Evolutionary conservation across 2,797 vertebrate genomes (phyloP).

Genomic region (Brachymystax lenok): DNA sequence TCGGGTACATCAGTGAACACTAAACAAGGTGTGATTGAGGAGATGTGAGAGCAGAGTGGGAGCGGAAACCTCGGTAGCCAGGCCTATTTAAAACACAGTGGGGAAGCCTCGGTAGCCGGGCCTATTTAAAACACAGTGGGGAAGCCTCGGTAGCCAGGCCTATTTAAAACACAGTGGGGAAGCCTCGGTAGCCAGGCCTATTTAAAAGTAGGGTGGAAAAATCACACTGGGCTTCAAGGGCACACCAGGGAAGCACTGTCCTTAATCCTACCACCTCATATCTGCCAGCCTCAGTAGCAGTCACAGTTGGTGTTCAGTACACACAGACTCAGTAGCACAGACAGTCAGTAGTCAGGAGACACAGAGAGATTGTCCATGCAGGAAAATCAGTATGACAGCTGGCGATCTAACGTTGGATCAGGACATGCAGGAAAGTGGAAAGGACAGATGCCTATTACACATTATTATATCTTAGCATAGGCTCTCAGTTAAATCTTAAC

Average conservation of each 20-base stretch:
- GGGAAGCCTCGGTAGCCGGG: background rate
- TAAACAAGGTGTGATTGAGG: conserved; percentile 46
- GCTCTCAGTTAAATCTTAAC: background rate
- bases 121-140: background rate
- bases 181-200: background rate
- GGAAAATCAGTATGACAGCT: conserved; percentile 13
- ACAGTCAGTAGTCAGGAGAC: conserved; percentile 19
- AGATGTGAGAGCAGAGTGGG: conserved; percentile 13
- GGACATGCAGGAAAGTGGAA: background rate
- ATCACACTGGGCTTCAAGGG: conserved; percentile 45
- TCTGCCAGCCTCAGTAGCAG: conserved; percentile 28
- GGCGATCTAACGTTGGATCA: conserved; percentile 22
- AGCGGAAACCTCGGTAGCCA: background rate
- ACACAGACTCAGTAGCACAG: conserved; percentile 27
- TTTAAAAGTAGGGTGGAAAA: conserved; percentile 45
- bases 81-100: conserved; percentile 40
- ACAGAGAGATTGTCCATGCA: background rate
- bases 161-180: conserved; percentile 38
- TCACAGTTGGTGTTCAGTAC: conserved; percentile 23
- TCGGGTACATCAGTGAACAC: conserved; percentile 26
- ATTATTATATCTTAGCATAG: background rate
- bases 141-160: background rate
- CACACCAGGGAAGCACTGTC: background rate
- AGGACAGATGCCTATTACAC: conserved; percentile 2
- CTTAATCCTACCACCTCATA: conserved; percentile 39